These are phyloP conservation scores for Cyclophora punctaria DNA, from an alignment of 2,888 invertebrate genomes.

Conservation along the genomic window DNA sequence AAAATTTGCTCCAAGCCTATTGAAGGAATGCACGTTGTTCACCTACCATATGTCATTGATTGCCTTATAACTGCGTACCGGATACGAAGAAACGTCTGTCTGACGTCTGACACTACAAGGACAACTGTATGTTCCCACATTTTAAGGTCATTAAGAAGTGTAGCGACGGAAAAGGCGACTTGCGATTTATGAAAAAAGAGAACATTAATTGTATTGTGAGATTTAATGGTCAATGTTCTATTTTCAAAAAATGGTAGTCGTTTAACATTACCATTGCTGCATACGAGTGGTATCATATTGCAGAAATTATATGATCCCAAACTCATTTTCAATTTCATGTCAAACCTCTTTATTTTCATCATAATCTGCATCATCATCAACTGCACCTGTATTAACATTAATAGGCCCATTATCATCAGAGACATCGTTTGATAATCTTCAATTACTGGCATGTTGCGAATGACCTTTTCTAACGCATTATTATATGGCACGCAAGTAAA, in stretches of 20 bases:
- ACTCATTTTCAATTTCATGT: not conserved
- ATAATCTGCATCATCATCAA: constrained; percentile 7
- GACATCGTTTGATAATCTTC: constrained; percentile 38
- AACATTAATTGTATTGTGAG: no score
- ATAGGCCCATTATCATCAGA: constrained; percentile 28
- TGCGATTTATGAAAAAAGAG: no score
- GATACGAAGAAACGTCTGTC: constrained; percentile 41
- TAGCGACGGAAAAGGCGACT: no score
- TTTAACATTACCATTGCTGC: no score
- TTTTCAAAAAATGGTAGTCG: no score
- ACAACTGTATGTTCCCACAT: constrained; percentile 43
- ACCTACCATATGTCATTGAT: constrained; percentile 6
- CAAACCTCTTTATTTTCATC: not conserved
- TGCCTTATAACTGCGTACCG: constrained; percentile 33
- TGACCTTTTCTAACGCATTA: constrained; percentile 49
- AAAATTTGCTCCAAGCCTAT: no score
- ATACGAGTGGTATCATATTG: no score
- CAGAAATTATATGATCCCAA: no score
- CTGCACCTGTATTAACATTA: constrained; percentile 17
- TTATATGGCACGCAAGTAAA: constrained; percentile 48
- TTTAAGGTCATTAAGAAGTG: constrained; percentile 33
- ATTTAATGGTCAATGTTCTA: no score
- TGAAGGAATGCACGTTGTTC: no score
- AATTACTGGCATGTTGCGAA: constrained; percentile 35
- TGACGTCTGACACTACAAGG: constrained; percentile 44